Evolutionary conservation across 2,888 invertebrate genomes (phyloP).

Genomic region (Drosophila dives): DNA sequence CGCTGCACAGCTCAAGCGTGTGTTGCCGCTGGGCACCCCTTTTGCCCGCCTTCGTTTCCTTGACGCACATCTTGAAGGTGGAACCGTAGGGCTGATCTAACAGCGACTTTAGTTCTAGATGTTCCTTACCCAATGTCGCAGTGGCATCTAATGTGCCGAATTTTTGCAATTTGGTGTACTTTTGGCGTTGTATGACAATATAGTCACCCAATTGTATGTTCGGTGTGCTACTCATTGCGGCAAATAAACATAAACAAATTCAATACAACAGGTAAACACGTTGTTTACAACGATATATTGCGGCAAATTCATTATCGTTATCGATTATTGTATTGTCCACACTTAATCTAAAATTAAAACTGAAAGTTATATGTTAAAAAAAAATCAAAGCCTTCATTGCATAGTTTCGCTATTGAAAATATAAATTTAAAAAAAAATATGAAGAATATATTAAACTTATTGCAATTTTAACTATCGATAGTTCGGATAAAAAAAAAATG

Average conservation of each 20-base stretch:
- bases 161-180: slow-evolving; percentile 91
- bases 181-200: slow-evolving; percentile 91
- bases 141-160: slow-evolving; percentile 88
- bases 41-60: slow-evolving; percentile 82
- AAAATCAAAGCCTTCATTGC: not conserved
- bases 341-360: too few relatives aligned
- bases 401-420: not conserved
- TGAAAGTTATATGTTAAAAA: not conserved
- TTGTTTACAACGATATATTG: slow-evolving; percentile 23
- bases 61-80: slow-evolving; percentile 90
- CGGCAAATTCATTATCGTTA: slow-evolving; percentile 6
- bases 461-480: slow-evolving; percentile 1
- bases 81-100: slow-evolving; percentile 90
- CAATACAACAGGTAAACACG: slow-evolving; percentile 45
- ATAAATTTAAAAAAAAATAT: not conserved
- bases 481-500: slow-evolving; percentile 3
- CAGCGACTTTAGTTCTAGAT: slow-evolving; percentile 88
- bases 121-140: slow-evolving; percentile 89
- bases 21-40: slow-evolving; percentile 86
- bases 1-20: slow-evolving; percentile 86
- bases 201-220: slow-evolving; percentile 89
- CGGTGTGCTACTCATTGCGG: slow-evolving; percentile 34
- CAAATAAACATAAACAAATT: slow-evolving; percentile 11
- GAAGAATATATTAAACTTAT: not conserved
- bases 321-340: not conserved